A percentile compares a stretch with the other conserved stretches of the same genome.
phyloP scores from a whole-genome alignment of 2,797 vertebrate genomes.

The Lutjanus campechanus region DNA sequence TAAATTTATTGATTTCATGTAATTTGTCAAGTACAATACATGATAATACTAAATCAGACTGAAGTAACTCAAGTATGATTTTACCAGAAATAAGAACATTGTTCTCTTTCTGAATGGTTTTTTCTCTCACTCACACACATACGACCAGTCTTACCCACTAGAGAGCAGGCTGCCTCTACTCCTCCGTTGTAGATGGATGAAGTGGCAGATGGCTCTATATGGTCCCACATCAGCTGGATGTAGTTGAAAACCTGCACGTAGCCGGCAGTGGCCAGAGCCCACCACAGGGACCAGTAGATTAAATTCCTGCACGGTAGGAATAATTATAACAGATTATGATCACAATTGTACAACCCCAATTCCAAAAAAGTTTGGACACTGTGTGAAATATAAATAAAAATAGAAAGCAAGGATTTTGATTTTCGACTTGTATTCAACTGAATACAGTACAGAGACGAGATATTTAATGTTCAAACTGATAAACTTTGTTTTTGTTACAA shows the following conservation, averaged over 20 bases:
- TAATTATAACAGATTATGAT: constrained; percentile 25
- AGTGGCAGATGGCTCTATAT: constrained; percentile 81
- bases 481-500: too few species aligned
- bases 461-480: too few species aligned
- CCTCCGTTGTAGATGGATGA: constrained; percentile 85
- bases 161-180: constrained; percentile 83
- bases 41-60: not conserved
- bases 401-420: too few species aligned
- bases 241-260: constrained; percentile 86
- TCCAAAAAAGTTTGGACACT: too few species aligned
- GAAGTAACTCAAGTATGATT: not conserved
- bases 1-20: too few species aligned
- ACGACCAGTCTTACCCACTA: constrained; percentile 80
- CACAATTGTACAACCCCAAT: not conserved
- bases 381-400: too few species aligned
- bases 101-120: not conserved
- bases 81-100: not conserved
- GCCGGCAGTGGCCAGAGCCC: constrained; percentile 85
- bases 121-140: not conserved
- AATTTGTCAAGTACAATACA: not conserved
- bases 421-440: too few species aligned
- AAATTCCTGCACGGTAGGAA: constrained; percentile 66
- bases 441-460: too few species aligned
- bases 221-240: constrained; percentile 83
- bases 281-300: constrained; percentile 86